phyloP scores from a whole-genome alignment of 1,140 invertebrate species.

The Drosophila gunungcola region DNA sequence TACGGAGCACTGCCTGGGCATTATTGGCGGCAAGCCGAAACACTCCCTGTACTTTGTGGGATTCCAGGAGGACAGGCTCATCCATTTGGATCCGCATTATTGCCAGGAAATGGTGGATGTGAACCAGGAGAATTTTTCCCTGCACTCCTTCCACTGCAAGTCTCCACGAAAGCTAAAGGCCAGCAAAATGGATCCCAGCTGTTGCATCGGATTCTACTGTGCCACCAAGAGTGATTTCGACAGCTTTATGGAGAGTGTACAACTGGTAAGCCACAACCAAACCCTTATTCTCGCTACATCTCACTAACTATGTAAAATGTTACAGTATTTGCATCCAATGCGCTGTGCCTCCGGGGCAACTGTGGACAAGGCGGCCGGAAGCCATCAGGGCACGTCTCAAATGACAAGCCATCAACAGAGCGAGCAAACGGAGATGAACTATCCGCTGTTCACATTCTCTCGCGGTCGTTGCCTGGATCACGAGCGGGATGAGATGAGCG shows the following conservation, averaged over 20 bases:
- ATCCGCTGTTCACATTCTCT: conserved; percentile 93
- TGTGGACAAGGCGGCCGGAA: conserved; percentile 45
- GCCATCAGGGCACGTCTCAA: conserved; percentile 13
- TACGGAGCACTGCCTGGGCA: conserved; percentile 93
- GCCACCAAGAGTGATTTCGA: conserved; percentile 91
- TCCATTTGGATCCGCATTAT: conserved; percentile 96
- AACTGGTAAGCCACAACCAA: conserved; percentile 85
- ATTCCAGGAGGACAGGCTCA: conserved; percentile 95
- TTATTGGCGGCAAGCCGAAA: conserved; percentile 95
- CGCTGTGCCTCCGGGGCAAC: conserved; percentile 80
- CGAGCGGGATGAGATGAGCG: conserved; percentile 79
- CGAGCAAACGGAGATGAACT: conserved; percentile 86
- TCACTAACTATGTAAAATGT: not conserved
- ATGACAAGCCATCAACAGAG: conserved; percentile 31
- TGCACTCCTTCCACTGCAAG: conserved; percentile 93
- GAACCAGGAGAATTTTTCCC: conserved; percentile 89
- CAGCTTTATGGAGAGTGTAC: conserved; percentile 89
- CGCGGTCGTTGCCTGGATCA: conserved; percentile 88
- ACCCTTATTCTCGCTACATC: not conserved
- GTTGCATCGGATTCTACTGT: conserved; percentile 96
- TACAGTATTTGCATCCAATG: conserved; percentile 87
- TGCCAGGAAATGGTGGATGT: conserved; percentile 96
- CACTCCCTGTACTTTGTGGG: conserved; percentile 97
- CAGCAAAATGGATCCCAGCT: conserved; percentile 96
- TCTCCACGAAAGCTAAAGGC: conserved; percentile 94